Evolutionary conservation across 2,888 invertebrate genomes (phyloP).

Genomic region (Ctenicera cuprea): DNA sequence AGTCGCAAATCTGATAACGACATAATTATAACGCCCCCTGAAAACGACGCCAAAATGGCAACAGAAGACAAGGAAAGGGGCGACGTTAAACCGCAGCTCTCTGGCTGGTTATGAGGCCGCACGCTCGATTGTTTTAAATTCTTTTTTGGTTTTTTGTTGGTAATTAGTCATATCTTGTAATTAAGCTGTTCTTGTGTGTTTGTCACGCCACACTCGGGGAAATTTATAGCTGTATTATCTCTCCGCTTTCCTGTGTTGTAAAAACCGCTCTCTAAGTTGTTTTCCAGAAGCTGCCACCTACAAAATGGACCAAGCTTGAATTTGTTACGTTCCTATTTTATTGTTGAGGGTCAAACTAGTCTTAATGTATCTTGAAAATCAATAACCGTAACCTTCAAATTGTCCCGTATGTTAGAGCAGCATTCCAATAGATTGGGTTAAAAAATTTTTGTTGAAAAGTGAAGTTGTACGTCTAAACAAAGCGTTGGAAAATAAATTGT

Average conservation of each 20-base stretch:
- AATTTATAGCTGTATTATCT: slow-evolving; percentile 51
- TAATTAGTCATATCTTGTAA: slow-evolving; percentile 52
- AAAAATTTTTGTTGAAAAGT: too few species aligned
- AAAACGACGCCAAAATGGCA: slow-evolving; percentile 25
- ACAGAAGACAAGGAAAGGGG: background rate
- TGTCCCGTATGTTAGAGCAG: too few species aligned
- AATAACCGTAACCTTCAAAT: background rate
- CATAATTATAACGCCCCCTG: slow-evolving; percentile 31
- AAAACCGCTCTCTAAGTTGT: slow-evolving; percentile 42
- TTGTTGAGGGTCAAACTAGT: background rate
- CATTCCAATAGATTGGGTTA: too few species aligned
- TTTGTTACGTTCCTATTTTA: slow-evolving; percentile 25
- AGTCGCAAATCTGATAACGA: slow-evolving; percentile 32
- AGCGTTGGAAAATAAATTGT: too few species aligned
- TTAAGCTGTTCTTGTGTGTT: slow-evolving; percentile 52
- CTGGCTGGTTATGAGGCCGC: slow-evolving; percentile 6
- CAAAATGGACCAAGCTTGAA: slow-evolving; percentile 32
- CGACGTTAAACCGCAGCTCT: slow-evolving; percentile 2
- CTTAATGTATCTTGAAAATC: background rate
- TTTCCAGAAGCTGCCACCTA: slow-evolving; percentile 31
- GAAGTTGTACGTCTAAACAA: too few species aligned
- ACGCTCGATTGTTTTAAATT: slow-evolving; percentile 35
- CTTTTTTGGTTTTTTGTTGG: slow-evolving; percentile 41
- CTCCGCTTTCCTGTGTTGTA: slow-evolving; percentile 42
- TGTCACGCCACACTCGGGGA: slow-evolving; percentile 48